Conservation (phyloP, 2,113 vertebrate species). For the Colinus virginianus region DNA sequence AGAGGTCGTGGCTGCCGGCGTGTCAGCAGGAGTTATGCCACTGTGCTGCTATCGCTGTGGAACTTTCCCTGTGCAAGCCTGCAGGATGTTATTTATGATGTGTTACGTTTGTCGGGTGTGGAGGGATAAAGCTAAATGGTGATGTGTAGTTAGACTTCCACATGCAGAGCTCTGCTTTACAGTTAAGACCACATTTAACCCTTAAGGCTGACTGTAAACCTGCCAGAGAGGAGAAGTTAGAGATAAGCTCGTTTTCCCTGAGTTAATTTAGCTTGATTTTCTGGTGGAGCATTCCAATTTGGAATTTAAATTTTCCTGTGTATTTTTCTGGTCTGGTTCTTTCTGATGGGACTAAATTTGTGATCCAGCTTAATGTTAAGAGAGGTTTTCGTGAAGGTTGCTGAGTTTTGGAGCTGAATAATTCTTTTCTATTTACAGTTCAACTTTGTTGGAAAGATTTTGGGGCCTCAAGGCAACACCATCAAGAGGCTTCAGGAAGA, state of each 20-base stretch:
- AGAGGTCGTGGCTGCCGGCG: background rate
- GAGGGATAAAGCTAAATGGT: background rate
- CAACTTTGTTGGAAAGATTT: constrained; percentile 98
- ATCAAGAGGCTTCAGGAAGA: constrained; percentile 89
- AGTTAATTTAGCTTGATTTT: background rate
- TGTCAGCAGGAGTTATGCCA: background rate
- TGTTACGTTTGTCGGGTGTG: background rate
- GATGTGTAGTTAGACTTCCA: background rate
- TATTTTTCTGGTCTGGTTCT: background rate
- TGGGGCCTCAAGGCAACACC: constrained; percentile 98
- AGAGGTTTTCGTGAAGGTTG: background rate
- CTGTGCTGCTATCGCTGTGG: background rate
- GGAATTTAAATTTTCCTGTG: background rate
- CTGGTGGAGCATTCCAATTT: background rate
- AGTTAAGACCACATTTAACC: background rate
- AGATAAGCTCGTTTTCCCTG: background rate
- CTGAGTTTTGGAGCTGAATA: background rate
- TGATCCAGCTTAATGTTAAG: background rate
- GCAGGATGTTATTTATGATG: background rate
- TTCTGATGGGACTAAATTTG: background rate
- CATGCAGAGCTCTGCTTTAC: background rate
- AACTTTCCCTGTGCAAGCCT: background rate
- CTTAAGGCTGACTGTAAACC: background rate
- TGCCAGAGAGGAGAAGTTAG: background rate
- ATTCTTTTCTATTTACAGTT: constrained; percentile 80